A percentile compares a stretch with the other conserved stretches of the same genome.
phyloP scores from a whole-genome alignment of 1,140 invertebrate species.

The Drosophila ercepeae region DNA sequence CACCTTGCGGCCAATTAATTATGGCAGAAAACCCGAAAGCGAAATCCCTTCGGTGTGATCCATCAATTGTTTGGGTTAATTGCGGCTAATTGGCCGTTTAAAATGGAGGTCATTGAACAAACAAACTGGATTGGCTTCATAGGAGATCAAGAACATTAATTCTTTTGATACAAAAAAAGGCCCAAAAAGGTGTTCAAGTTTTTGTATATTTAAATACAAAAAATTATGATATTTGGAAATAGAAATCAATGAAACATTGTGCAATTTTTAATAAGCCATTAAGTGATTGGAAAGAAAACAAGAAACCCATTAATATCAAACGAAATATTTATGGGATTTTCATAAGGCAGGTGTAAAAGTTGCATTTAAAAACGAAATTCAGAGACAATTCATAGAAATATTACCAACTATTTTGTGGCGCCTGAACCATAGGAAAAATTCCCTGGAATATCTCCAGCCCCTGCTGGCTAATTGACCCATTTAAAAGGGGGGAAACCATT shows the following conservation, averaged over 20 bases:
- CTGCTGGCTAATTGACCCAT: slow-evolving; percentile 34
- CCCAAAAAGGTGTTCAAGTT: too few species aligned
- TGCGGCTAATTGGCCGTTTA: slow-evolving; percentile 28
- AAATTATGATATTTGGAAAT: background rate
- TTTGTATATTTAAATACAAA: too few species aligned
- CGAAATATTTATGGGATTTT: background rate
- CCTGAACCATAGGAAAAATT: background rate
- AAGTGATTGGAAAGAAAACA: background rate
- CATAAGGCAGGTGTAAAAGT: background rate
- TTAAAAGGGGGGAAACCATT: background rate
- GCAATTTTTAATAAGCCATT: background rate
- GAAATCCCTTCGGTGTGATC: slow-evolving; percentile 8
- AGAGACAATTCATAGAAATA: too few species aligned
- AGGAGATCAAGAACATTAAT: too few species aligned
- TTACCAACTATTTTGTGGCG: background rate
- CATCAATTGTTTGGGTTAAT: slow-evolving; percentile 31
- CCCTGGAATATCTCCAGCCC: background rate
- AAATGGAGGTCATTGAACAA: slow-evolving; percentile 44
- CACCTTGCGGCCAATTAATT: slow-evolving; percentile 28
- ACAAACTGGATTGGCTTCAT: slow-evolving; percentile 11
- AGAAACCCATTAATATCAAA: background rate
- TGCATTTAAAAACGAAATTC: too few species aligned
- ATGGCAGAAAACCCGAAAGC: slow-evolving; percentile 19
- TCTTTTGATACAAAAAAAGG: too few species aligned
- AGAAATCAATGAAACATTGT: background rate